These are phyloP conservation scores for cattle (Bos taurus) DNA, from an alignment of 2,113 vertebrate species.

Conservation along the genomic window ARS-UCD2.0 NC_037347.1:69679501-69680000, in stretches of 20 bases:
- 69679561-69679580: neutral
- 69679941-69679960: neutral
- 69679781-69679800: neutral
- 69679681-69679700: neutral
- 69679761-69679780: neutral
- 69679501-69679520: neutral
- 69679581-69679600: neutral
- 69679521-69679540: neutral
- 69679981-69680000: neutral
- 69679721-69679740: neutral
- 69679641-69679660: neutral
- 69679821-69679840: neutral
- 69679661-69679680: neutral
- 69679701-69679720: neutral
- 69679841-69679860: neutral
- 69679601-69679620: neutral
- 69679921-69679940: neutral
- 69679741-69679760: neutral
- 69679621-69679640: neutral
- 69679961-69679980: neutral
- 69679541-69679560: neutral
- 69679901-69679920: neutral
- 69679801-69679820: fast-evolving
- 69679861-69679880: neutral
- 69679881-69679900: neutral